Conservation (phyloP, 2,888 invertebrate genomes). For the Antheraea assamensis region DNA sequence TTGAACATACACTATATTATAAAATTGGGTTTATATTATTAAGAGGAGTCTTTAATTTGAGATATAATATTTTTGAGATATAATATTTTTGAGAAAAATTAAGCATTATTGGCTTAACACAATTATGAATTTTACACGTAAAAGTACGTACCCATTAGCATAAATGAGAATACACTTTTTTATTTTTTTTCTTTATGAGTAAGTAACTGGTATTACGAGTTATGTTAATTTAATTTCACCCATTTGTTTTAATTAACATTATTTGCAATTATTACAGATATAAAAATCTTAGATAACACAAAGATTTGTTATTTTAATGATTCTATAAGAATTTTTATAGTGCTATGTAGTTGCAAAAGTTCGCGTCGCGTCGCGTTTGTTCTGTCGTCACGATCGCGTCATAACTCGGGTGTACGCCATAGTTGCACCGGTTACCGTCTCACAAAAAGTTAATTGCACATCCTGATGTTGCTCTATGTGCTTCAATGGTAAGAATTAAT, state of each 20-base stretch:
- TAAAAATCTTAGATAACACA: too few species aligned
- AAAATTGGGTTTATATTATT: too few species aligned
- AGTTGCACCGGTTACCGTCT: conserved; percentile 43
- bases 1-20: too few species aligned
- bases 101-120: neutral
- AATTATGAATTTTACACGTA: neutral
- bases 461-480: conserved; percentile 15
- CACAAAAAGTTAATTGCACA: conserved; percentile 67
- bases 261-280: too few species aligned
- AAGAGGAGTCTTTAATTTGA: too few species aligned
- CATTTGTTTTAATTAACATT: too few species aligned
- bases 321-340: neutral
- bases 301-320: too few species aligned
- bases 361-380: conserved; percentile 26
- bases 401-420: conserved; percentile 60
- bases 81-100: too few species aligned
- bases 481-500: conserved; percentile 1
- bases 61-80: too few species aligned
- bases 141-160: neutral
- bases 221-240: neutral
- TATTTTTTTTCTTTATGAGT: neutral
- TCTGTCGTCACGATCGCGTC: conserved; percentile 63
- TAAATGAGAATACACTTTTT: neutral
- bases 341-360: neutral
- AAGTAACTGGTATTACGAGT: neutral